Percentiles rank a stretch among this genome's conserved stretches.
Conservation (phyloP, 2,888 invertebrate species). For the Melieria crassipennis region DNA sequence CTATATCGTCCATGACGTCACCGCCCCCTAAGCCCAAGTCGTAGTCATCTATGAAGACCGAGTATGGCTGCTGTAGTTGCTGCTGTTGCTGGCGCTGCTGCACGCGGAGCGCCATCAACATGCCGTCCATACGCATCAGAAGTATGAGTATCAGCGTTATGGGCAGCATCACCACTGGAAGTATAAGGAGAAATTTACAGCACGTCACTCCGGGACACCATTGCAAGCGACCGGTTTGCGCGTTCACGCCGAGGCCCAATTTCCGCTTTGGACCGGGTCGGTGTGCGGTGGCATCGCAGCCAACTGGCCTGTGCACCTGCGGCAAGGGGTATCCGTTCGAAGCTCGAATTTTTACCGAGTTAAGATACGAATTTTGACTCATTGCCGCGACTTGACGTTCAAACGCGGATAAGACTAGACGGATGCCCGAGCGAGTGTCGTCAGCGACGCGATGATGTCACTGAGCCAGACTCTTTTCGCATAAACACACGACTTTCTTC, state of each 20-base stretch:
- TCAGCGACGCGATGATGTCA: constrained; percentile 6
- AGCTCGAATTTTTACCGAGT: constrained; percentile 36
- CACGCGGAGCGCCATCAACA: constrained; percentile 51
- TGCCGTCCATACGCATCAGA: constrained; percentile 60
- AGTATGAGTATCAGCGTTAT: constrained; percentile 59
- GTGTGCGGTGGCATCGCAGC: background rate
- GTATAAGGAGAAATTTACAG: constrained; percentile 61
- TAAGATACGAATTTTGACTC: constrained; percentile 48
- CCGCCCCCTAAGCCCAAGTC: constrained; percentile 31
- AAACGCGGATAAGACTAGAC: background rate
- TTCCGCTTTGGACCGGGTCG: constrained; percentile 43
- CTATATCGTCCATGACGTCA: constrained; percentile 44
- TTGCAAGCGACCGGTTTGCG: constrained; percentile 63
- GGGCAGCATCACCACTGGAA: constrained; percentile 65
- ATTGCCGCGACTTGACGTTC: constrained; percentile 37
- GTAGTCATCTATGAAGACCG: constrained; percentile 47
- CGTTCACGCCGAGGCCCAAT: constrained; percentile 61
- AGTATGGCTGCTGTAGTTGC: constrained; percentile 9
- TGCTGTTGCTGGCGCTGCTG: constrained; percentile 25
- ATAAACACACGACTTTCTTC: constrained; percentile 26
- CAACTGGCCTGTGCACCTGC: constrained; percentile 46
- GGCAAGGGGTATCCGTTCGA: constrained; percentile 44
- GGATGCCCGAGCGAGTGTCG: no score
- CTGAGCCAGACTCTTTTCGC: background rate
- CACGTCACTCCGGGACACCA: constrained; percentile 66